Percentiles rank a stretch among this genome's conserved stretches.
phyloP scores from a whole-genome alignment of 1,140 invertebrate genomes.

The Pentalonia nigronervosa region DNA sequence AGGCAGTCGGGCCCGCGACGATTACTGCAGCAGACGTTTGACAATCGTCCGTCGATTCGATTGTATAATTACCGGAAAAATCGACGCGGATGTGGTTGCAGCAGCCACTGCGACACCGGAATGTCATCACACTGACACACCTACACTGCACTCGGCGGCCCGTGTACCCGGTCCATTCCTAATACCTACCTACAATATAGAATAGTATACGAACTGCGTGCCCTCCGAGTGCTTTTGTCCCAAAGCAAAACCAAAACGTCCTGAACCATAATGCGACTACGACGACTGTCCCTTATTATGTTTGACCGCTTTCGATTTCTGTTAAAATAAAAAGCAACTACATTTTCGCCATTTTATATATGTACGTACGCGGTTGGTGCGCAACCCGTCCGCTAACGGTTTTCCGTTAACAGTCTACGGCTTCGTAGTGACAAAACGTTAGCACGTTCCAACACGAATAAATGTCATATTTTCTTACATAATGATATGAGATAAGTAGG shows the following conservation, averaged over 20 bases:
- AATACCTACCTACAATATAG: not conserved
- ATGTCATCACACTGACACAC: not conserved
- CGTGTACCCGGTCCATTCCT: not conserved
- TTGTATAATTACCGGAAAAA: not conserved
- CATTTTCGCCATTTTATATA: not conserved
- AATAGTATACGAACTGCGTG: not conserved
- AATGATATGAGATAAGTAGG: not conserved
- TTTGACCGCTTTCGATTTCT: not conserved
- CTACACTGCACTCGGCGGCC: not conserved
- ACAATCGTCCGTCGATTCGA: not conserved
- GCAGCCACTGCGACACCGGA: not conserved
- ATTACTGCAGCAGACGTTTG: not conserved
- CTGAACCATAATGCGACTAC: not conserved
- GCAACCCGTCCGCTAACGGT: not conserved
- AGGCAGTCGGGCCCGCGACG: not conserved
- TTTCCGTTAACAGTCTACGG: not conserved
- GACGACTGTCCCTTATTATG: not conserved
- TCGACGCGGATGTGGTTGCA: not conserved
- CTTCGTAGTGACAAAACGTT: not conserved
- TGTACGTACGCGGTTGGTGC: not conserved
- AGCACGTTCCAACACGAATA: not conserved
- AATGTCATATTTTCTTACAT: not conserved
- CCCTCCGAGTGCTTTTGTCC: not conserved
- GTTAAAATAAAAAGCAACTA: not conserved
- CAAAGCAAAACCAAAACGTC: not conserved